Evolutionary conservation across 2,888 invertebrate genomes (phyloP), one percentile per base, ranked within the genome.

Genomic region (Dusona sp.): DNA sequence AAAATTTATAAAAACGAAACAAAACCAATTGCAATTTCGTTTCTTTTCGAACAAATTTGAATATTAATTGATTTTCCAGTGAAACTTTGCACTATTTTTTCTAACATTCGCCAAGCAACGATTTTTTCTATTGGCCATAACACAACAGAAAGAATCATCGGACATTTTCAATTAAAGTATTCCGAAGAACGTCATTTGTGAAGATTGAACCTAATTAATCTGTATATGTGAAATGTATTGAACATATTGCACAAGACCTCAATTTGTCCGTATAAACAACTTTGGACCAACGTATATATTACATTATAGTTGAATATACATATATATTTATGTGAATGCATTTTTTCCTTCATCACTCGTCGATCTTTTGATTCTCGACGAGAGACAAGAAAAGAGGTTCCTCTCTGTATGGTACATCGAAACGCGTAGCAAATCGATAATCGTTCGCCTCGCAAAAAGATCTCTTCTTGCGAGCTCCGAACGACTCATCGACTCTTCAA

Each of bases 401-500:
- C 38, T 38, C 67, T 80, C 65, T 48, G 70, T 33, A 72, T 54
- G 87, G 88, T 90, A 90, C 83, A 89, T 91, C 90, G 89, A 90
- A 89, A 88, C 89, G 91, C 92, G 92, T 92, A 89, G 88, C 92
- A 89, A 92, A 92, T 92, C 90, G 92, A 90, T 92, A 92, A 92
- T 92, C 91, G 91, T 87, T 90, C 89, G 88, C 87, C 82, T 86
- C 75, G 84, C 61, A 65, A 87, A 80, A 82, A 77, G 75, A 84
- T 84, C 72, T 77, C 42, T 61, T 72, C 72, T 29, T 45, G 45
- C 78, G 48, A 38, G 61, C 61, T 9, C 64, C 48, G 75, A 64
- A 85, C 82, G 74, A 45, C 16, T 67, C n/a, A n/a, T n/a, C 61
- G 70, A 38, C 33, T 73, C 84, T 75, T 64, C 33, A 3, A 29